Base-by-base conservation (phyloP, 2,797 vertebrate genomes). In the Silurus lanzhouensis region DNA sequence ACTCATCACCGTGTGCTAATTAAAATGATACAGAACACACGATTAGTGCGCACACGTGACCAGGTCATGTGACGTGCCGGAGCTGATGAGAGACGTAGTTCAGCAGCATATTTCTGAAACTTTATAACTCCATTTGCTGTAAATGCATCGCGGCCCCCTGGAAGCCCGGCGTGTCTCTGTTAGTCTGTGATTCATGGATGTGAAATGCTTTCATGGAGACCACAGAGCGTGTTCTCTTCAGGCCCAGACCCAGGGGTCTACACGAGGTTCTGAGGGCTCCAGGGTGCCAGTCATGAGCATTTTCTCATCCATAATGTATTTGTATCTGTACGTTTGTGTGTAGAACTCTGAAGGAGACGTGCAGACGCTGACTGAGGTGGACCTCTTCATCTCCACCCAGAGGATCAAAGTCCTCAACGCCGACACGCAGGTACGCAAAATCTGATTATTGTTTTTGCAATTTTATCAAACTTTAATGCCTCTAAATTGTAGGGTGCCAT, bases 341-440 rank as follows among this genome's bases (percentile, higher is more conserved):
- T 91, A 99, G 97, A 97, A 93, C 81, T 95, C 97, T 2, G 98
- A 99, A 63, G 98, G 97, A 78, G 98, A 99, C 0, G 91, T 95
- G 58, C 97, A 98, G 92, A 96, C 96, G 0, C 94, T 99, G 92
- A 99, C 98, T 0, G 98, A 99, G 93, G 98, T 99, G 9, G 98
- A 99, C 92, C 95, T 99, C 81, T 99, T 99, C 94, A 99, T 99
- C 91, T 99, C 98, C 87, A 99, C 98, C 7, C 98, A 99, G 93
- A 96, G 98, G 94, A 99, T 99, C 93, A 99, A 99, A 94, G 98
- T 99, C 88, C 94, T 99, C 89, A 99, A 99, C 58, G 98, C 98
- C 48, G 98, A 99, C 93, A 96, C 98, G 1, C 98, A 99, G 97
- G 98, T 99, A 90, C 91, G 92, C 63, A 22, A 17, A 63, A 9